Percentiles rank a stretch among this genome's conserved stretches.
phyloP scores from a whole-genome alignment of 2,113 vertebrate genomes.

The Prolemur simus region DNA sequence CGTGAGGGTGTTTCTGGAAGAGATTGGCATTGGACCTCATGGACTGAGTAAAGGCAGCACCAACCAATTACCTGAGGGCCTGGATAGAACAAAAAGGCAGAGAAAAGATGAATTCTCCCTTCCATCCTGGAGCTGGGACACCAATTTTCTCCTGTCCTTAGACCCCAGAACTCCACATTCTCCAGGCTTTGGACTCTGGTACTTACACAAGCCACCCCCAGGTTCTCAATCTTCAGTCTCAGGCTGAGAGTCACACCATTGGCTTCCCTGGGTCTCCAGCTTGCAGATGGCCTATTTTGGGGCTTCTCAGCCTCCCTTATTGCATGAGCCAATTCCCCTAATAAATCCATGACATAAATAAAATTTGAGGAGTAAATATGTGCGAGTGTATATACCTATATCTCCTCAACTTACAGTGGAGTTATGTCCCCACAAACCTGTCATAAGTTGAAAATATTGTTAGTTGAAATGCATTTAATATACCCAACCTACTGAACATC shows the following conservation, averaged over 20 bases:
- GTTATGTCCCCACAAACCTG: background rate
- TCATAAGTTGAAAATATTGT: background rate
- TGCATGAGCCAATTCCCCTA: background rate
- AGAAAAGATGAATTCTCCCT: background rate
- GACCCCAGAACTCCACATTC: background rate
- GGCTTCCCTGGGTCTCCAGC: background rate
- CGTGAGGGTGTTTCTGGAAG: background rate
- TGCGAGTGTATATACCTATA: background rate
- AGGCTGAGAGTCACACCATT: no score
- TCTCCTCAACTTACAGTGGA: background rate
- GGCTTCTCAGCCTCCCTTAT: background rate
- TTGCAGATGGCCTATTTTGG: background rate
- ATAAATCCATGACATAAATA: background rate
- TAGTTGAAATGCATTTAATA: background rate
- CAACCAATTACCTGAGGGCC: background rate
- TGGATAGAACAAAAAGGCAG: background rate
- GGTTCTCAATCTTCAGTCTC: no score
- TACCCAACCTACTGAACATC: background rate
- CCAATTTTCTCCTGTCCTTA: background rate
- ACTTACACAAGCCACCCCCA: no score
- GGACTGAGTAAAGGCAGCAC: background rate
- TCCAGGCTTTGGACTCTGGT: no score
- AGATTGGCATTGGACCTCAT: background rate
- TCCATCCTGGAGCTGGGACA: background rate
- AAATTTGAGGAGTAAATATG: no score